phyloP scores from a whole-genome alignment of 2,113 vertebrate genomes.

The Acrocephalus arundinaceus region DNA sequence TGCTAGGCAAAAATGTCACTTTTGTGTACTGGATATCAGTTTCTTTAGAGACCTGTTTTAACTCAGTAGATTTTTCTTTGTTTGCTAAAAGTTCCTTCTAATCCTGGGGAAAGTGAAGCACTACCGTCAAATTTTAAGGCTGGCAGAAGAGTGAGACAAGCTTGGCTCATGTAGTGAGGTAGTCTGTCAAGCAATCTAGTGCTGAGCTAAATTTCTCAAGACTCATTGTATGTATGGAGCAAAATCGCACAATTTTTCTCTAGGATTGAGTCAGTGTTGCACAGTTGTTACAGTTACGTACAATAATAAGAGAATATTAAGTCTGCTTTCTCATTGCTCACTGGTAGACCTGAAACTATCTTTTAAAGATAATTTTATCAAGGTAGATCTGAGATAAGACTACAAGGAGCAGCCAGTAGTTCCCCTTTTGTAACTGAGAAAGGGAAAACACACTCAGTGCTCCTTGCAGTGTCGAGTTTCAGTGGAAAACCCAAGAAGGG shows the following conservation, averaged over 20 bases:
- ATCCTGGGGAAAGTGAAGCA: background rate
- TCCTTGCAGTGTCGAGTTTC: background rate
- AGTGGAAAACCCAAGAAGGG: background rate
- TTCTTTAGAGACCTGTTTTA: background rate
- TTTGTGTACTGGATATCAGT: background rate
- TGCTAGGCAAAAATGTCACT: background rate
- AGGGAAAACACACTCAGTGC: background rate
- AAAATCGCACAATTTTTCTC: background rate
- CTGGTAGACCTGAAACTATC: background rate
- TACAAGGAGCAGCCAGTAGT: background rate
- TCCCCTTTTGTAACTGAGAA: background rate
- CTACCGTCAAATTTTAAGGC: background rate
- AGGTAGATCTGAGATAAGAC: background rate
- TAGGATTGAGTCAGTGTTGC: background rate
- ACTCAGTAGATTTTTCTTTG: background rate
- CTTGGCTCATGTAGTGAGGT: background rate
- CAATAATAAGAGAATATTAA: background rate
- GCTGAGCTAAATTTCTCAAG: background rate
- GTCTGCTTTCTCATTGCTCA: background rate
- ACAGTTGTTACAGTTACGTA: accelerated
- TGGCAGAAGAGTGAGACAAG: background rate
- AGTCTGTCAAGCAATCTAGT: background rate
- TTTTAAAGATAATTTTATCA: background rate
- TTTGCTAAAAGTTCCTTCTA: background rate
- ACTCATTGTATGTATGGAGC: background rate